Evolutionary conservation across 2,113 vertebrate genomes (phyloP).

Genomic region (Elephantulus edwardii): DNA sequence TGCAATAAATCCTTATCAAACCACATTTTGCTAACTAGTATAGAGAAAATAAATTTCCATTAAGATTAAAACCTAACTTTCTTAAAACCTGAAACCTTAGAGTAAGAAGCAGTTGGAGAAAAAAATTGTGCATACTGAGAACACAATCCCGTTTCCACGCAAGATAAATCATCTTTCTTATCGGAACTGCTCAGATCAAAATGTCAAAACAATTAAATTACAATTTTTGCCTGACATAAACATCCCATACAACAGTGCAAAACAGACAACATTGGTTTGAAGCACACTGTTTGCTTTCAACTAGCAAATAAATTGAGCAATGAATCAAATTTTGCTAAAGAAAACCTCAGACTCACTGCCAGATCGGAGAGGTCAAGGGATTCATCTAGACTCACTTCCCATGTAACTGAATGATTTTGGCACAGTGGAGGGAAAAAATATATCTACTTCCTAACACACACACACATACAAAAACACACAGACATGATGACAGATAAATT

Average conservation of each 20-base stretch:
- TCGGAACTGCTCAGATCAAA: slow-evolving; percentile 59
- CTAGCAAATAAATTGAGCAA: slow-evolving; percentile 60
- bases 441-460: not conserved
- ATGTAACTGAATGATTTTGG: not conserved
- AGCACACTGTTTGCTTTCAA: slow-evolving; percentile 51
- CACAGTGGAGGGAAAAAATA: not conserved
- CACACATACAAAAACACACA: slow-evolving; percentile 5
- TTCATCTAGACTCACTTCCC: slow-evolving; percentile 14
- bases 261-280: slow-evolving; percentile 54
- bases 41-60: not conserved
- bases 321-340: slow-evolving; percentile 56
- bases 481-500: not conserved
- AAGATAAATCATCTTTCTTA: slow-evolving; percentile 66
- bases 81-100: slow-evolving; percentile 25
- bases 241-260: slow-evolving; percentile 42
- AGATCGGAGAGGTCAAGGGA: slow-evolving; percentile 56
- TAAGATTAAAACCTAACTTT: slow-evolving; percentile 21
- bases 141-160: slow-evolving; percentile 40
- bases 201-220: slow-evolving; percentile 73
- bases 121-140: not conserved
- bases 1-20: not conserved
- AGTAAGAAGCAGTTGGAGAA: not conserved
- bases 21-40: not conserved
- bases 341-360: slow-evolving; percentile 26
- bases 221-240: slow-evolving; percentile 61